Base-by-base conservation (phyloP, 92 coral and sea anemone genomes). In the Blastomussa wellsi region DNA sequence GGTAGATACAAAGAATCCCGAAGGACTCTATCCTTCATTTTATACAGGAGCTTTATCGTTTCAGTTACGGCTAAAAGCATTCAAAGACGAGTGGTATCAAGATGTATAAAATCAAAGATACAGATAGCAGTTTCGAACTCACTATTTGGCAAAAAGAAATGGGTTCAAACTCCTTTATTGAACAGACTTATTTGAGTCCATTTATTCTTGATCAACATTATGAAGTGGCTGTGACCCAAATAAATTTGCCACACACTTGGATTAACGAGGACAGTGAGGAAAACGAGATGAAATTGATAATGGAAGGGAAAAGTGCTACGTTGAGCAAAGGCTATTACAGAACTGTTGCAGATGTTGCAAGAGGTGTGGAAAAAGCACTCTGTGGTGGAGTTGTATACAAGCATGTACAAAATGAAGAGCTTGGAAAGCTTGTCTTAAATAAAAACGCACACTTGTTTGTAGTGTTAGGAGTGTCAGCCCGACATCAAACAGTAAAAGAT, bases 121-220 rank as follows among this genome's bases (percentile, higher is more conserved):
- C 74, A 4, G 74, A 69, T 7, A 69, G 74, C 22, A 69, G 74
- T 69, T 69, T 69, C 26, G 74, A 69, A 69, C 74, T 69, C 26
- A 69, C 74, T 36, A 69, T 69, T 69, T 69, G 74, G 74, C 74
- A 35, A 69, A 69, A 19, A 69, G n/a, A 69, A 69, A 69, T 69
- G 74, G 44, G 74, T 16, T 20, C 74, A 17, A 69, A 69, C 74
- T 69, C 74, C 26, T 15, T 3, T 69, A 69, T 69, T n/a, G 44
- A 69, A 26, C 74, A 69, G 74, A 69, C 74, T 11, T 69, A 69
- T 19, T 69, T 69, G n/a, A 69, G 20, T 0, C 74, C 74, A n/a
- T 69, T 69, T 69, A 35, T 69, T 16, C 74, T 69, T 26, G 74
- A 69, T 69, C 74, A 69, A 33, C 74, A 69, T 69, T 69, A 69